Evolutionary conservation across 2,888 invertebrate genomes (phyloP), one percentile per base, ranked within the genome.

Genomic region (Phasia obesa): DNA sequence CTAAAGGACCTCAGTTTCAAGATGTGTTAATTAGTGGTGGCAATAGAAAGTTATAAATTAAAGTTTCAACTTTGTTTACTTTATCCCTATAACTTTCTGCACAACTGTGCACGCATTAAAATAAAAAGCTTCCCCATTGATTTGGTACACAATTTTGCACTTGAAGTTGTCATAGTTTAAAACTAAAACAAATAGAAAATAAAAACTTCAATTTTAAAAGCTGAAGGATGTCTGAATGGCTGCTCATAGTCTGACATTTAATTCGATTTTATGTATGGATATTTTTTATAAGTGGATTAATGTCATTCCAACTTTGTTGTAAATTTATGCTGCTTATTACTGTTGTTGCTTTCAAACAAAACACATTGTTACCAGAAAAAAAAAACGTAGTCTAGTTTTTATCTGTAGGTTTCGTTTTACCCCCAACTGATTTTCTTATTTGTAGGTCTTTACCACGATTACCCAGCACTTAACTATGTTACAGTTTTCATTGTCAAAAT

Each of bases 401-500:
- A 13, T 7, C 13, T 42, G 4, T 49, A 42, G 1, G n/a, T 35
- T 35, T 55, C 3, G 6, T 53, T 23, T 27, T 3, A 13, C n/a
- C 15, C 19, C 17, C 19, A 17, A 6, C 17, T 3, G 5, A 35
- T 35, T 35, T 35, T 17, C 17, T 44, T 44, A 21, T 38, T 21
- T 2, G n/a, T 2, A 17, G 23, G n/a, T 6, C 27, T 64, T 25
- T 17, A 15, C 15, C 38, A 19, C 25, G 21, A 25, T 31, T 65
- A 23, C 44, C 15, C 21, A 55, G 19, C 57, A 44, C 59, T 53
- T 67, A 79, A 73, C 53, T 67, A 53, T 79, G 79, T 67, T 74
- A 74, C 59, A 73, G 27, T 73, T 79, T 79, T 79, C 79, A 79
- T 67, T 73, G 60, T 60, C 73, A 74, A 53, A 55, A 67, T 60